These are phyloP conservation scores for Hemitrygon akajei DNA, from an alignment of 2,797 vertebrate genomes.

Conservation along the genomic window DNA sequence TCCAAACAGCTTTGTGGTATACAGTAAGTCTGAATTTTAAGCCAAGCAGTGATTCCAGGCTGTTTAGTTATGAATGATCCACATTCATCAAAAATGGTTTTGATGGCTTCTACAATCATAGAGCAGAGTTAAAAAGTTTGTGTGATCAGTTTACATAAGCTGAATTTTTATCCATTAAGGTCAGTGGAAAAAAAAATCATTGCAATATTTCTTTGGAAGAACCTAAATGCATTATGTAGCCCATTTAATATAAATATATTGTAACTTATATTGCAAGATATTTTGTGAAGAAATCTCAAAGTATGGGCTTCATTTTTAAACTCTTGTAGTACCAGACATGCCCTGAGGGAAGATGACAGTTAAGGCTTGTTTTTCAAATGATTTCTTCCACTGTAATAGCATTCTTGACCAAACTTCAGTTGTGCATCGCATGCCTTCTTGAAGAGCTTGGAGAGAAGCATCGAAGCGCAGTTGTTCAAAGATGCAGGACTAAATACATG, in stretches of 20 bases:
- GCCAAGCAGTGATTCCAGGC: neutral
- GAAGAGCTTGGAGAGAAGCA: neutral
- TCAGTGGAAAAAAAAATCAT: neutral
- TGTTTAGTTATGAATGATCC: neutral
- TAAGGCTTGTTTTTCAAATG: neutral
- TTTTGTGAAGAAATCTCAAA: slow-evolving; percentile 3
- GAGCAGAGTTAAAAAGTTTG: too few species aligned
- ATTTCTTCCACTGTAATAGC: neutral
- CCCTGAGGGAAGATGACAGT: neutral
- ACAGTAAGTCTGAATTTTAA: neutral
- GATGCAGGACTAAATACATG: neutral
- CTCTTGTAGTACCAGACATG: neutral
- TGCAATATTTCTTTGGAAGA: neutral
- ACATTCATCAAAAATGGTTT: neutral
- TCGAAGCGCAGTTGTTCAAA: neutral
- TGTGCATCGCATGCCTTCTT: neutral
- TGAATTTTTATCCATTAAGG: neutral
- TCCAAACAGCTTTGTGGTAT: neutral
- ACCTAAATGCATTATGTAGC: neutral
- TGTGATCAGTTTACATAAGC: neutral
- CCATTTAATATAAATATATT: neutral
- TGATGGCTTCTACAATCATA: neutral
- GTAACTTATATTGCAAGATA: neutral
- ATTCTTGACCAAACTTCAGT: neutral
- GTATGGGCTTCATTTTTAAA: neutral